Base-by-base conservation (phyloP, 2,113 vertebrate genomes). In the Pelecanus crispus region DNA sequence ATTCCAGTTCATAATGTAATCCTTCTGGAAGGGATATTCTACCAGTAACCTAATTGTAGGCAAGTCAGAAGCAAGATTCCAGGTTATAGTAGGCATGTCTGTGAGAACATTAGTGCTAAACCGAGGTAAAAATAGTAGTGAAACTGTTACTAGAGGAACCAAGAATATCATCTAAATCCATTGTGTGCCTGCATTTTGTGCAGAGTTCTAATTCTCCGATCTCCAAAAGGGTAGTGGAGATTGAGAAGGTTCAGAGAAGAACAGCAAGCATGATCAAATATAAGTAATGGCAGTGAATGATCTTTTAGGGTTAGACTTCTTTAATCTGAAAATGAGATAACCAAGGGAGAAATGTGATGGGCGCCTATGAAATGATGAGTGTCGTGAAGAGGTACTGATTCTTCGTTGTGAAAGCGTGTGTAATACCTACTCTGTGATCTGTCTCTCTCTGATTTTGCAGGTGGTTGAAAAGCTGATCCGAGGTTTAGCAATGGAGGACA, bases 391-490 rank as follows among this genome's bases (percentile, higher is more conserved):
- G 31, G 12, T 36, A 10, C 34, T 34, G 80, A 58, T 78, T 47
- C 10, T 66, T 47, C 1, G 0, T 21, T 79, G 24, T 75, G 81
- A 17, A 74, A 72, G n/a, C 7, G 10, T 59, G 7, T 59, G 32
- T 47, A 32, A 31, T 78, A 50, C n/a, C n/a, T 26, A 0, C 29
- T 20, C 31, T 81, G 42, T 59, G 50, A 8, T 20, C 42, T 53
- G 28, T 75, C 7, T 68, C 28, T 32, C 28, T 56, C 26, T 66
- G 58, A 10, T 56, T 29, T 31, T 75, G 38, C 85, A 98, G 98
- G 98, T 98, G 63, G 98, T 98, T 53, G 98, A 98, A 26, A 98
- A 98, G 90, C 84, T 98, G 84, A 98, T 98, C 89, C 97, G 98
- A 40, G 98, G 98, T 5, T 7, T 98, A 42, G 98, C 97, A 0